Conservation (phyloP, 92 coral and sea anemone genomes). For the Micromussa lordhowensis region DNA sequence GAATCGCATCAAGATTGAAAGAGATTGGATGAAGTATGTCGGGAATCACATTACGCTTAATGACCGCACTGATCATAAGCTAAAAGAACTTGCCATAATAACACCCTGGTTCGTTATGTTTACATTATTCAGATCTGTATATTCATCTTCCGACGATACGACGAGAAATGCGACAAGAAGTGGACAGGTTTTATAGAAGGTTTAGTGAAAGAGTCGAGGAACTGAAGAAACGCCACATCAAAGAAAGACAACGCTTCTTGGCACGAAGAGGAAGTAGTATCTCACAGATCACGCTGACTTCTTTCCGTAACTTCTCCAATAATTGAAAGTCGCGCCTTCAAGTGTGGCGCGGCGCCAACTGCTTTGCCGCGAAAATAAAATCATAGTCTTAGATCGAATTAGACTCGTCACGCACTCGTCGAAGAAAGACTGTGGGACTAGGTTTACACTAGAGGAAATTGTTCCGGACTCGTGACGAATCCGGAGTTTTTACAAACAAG, state of each 20-base stretch:
- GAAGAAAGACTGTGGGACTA: background rate
- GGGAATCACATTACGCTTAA: too few relatives aligned
- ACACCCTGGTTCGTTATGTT: too few relatives aligned
- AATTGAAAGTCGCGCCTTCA: background rate
- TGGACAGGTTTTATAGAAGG: conserved; percentile 32
- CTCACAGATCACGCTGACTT: background rate
- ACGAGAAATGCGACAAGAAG: conserved; percentile 29
- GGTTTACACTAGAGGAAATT: too few relatives aligned
- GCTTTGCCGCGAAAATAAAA: too few relatives aligned
- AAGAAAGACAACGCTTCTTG: conserved; percentile 7
- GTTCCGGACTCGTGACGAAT: too few relatives aligned
- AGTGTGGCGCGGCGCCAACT: background rate
- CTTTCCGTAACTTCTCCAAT: background rate
- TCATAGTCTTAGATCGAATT: too few relatives aligned
- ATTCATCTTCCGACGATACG: conserved; percentile 4
- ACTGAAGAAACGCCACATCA: conserved; percentile 20
- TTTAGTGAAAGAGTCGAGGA: conserved; percentile 8
- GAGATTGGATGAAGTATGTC: too few relatives aligned
- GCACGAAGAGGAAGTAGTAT: background rate
- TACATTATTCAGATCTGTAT: background rate
- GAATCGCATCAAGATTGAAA: too few relatives aligned
- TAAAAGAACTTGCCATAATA: too few relatives aligned
- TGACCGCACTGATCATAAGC: too few relatives aligned
- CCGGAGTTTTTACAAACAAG: too few relatives aligned
- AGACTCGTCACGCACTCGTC: background rate